Base-by-base conservation (phyloP, 2,113 vertebrate species). In the Glareola pratincola region DNA sequence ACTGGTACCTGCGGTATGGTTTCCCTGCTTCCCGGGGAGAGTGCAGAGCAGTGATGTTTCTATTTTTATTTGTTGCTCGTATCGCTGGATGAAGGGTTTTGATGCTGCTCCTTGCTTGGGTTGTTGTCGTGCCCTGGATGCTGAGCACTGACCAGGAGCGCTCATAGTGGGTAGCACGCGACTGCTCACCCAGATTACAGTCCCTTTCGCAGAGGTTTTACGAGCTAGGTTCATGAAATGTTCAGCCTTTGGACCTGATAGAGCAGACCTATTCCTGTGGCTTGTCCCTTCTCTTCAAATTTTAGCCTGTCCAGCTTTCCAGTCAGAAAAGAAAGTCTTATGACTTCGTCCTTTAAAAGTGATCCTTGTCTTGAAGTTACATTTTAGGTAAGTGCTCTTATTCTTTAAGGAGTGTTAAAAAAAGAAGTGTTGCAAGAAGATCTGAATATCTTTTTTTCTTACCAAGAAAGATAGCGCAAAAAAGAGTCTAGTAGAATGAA, bases 81-180 rank as follows among this genome's bases (percentile, higher is more conserved):
- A 2, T 15, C 0, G 0, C 59, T 45, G 47, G 36, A 64, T 71
- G 16, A 48, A 1, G 3, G 13, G 32, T 9, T 48, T 2, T 2
- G 67, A 3, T 32, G 63, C 17, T 53, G 57, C 30, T 83, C 71
- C 64, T 54, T 0, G 0, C 23, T 36, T 6, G 4, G 2, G 4
- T 4, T 36, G 32, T 32, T 29, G 29, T 14, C 0, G 0, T 54
- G 15, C 8, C 50, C 41, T 1, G 0, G 19, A 27, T 3, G 29
- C 34, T 1, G 6, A 47, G 54, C 2, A 0, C 20, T 43, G 26
- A 4, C 32, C 51, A 8, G 63, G 30, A 53, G 8, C 4, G 5
- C 37, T 59, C 0, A 1, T 23, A n/a, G 45, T 56, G 72, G 59
- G 36, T 29, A 68, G 5, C 0, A 1, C 2, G 12, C 30, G 45